Conservation (phyloP, 2,113 vertebrate species). For the Dryoscopus gambensis region DNA sequence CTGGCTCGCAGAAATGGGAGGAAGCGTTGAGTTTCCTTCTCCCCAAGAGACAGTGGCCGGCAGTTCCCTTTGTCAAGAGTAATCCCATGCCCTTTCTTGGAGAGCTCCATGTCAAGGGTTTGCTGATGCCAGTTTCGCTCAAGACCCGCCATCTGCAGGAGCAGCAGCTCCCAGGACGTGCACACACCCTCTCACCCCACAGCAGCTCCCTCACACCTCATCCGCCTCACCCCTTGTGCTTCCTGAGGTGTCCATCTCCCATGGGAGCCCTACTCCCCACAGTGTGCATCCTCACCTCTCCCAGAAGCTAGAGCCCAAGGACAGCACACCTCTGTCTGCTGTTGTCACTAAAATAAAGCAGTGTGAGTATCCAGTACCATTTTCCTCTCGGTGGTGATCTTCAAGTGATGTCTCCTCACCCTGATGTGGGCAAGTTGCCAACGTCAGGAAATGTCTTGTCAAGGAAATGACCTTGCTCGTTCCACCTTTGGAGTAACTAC, state of each 20-base stretch:
- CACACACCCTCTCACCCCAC: no score
- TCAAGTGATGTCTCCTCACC: background rate
- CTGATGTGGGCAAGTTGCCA: background rate
- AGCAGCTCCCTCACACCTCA: background rate
- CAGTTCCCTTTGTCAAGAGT: background rate
- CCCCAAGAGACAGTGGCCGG: background rate
- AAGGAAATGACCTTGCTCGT: background rate
- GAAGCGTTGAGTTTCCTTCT: background rate
- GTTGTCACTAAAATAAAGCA: background rate
- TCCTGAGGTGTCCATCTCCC: rapidly evolving
- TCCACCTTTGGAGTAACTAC: background rate
- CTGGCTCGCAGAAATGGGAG: background rate
- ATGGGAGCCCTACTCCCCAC: background rate
- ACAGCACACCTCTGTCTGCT: background rate
- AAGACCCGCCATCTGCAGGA: background rate
- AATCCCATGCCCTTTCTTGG: background rate
- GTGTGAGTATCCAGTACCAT: no score
- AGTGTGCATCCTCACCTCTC: background rate
- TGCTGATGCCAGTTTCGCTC: background rate
- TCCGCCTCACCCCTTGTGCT: background rate
- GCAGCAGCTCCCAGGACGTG: background rate
- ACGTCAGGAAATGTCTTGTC: background rate
- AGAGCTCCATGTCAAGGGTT: background rate
- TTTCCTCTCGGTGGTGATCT: background rate
- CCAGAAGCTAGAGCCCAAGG: background rate